Evolutionary conservation across 2,888 invertebrate genomes (phyloP), one percentile per base, ranked within the genome.

Genomic region (Desoria tigrina): DNA sequence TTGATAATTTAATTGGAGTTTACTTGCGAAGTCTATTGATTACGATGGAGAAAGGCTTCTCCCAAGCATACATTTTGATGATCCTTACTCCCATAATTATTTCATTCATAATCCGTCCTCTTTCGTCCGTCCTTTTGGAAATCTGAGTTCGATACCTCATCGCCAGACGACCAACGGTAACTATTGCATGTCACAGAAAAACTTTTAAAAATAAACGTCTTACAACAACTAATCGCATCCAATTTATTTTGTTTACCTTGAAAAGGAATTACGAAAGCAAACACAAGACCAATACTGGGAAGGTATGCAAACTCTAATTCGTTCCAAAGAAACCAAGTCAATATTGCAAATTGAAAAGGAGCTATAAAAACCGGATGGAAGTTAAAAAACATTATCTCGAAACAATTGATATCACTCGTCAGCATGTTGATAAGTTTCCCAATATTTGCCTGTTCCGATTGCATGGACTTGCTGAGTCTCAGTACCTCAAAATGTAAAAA

Each of bases 21-120:
- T 85, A 87, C 81, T 85, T 86, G 77, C 95, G 82, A 1, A 90
- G 88, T 60, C 85, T 79, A 9, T 87, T 86, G 2, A 95, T 88
- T 24, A 94, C 85, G 71, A 88, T 85, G 67, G 90, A 88, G 78
- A 96, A 95, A 0, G 94, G 90, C 76, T 88, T 89, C 80, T 96
- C 96, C 73, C 68, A 66, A 1, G 62, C 60, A 24, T 71, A 66
- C 74, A 74, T 72, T 54, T 96, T 96, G 74, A 96, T 92, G 2
- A 95, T 92, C 82, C 94, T 89, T 81, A 98, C 94, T 55, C 94
- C 96, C 64, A 86, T 86, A 71, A 97, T 90, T 74, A 97, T 88
- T 84, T 98, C 97, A 79, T 90, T 93, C 94, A 97, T 96, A 59
- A 95, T 84, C 61, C 92, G 86, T 45, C 97, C 90, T 69, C 97